Evolutionary conservation across 2,113 vertebrate species (phyloP), one percentile per base, ranked within the genome.

Genomic region (Numida meleagris): DNA sequence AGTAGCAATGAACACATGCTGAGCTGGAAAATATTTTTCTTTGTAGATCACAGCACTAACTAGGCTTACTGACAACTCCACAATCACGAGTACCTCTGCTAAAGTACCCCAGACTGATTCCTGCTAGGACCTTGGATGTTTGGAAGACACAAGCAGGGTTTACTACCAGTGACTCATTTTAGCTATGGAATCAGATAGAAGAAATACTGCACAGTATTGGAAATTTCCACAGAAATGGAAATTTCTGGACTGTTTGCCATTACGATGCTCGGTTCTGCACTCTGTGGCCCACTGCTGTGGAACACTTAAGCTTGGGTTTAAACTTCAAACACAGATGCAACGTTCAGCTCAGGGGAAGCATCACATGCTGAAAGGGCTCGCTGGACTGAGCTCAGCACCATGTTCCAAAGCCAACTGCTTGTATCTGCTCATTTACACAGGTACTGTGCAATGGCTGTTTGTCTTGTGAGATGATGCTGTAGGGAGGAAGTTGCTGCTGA

Each of bases 21-120:
- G 92, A 93, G 93, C 92, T 97, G 97, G 97, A 97, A 98, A 98
- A 98, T 97, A 96, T 21, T 97, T 98, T 96, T 95, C 90, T 95
- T 97, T 94, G 95, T 98, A 98, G 93, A 96, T 98, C 92, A 90
- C 92, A 97, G 88, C 57, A 93, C 78, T 84, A 94, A 20, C 81
- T 93, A 85, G 85, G 90, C 87, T 93, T 0, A 5, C 72, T 91
- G 92, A 94, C 82, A 95, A 46, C 68, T 81, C 93, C 73, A 70
- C 51, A 85, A 92, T 88, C 82, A 95, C 89, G 88, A 78, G 67
- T 86, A 42, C 66, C 92, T 88, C 90, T 94, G 80, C 79, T 72
- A 21, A 79, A 93, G 82, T 76, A 94, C 86, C 68, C 38, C 73
- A 72, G 84, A 79, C 10, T 84, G 89, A 93, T 90, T 81, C 71